phyloP scores from a whole-genome alignment of 2,888 invertebrate genomes.

The Abrostola triplasia region DNA sequence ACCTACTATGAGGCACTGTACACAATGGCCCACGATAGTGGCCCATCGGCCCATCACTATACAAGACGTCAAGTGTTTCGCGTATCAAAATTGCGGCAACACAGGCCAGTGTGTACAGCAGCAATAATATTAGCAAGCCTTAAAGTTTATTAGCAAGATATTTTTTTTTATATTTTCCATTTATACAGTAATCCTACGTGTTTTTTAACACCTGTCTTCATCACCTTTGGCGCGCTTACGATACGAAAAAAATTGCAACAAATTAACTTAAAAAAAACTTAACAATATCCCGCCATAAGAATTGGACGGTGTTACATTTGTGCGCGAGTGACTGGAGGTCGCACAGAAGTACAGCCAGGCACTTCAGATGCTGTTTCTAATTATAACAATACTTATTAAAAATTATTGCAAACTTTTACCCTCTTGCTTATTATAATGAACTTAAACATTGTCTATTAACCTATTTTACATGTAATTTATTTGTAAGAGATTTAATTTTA shows the following conservation, averaged over 20 bases:
- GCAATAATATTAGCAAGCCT: constrained; percentile 67
- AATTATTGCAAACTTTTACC: no score
- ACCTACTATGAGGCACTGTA: constrained; percentile 34
- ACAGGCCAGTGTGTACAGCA: constrained; percentile 33
- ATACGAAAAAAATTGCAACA: constrained; percentile 81
- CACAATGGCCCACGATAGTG: constrained; percentile 8
- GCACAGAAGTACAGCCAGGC: neutral
- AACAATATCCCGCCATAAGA: constrained; percentile 74
- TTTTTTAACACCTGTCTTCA: constrained; percentile 63
- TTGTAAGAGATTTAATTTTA: no score
- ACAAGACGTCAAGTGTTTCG: constrained; percentile 7
- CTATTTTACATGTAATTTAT: no score
- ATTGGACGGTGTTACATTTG: constrained; percentile 60
- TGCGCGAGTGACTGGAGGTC: constrained; percentile 18
- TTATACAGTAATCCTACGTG: constrained; percentile 78
- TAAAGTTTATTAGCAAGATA: constrained; percentile 69
- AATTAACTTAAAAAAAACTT: constrained; percentile 82
- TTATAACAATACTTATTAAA: no score
- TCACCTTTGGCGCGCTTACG: constrained; percentile 85
- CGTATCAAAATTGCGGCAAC: constrained; percentile 27
- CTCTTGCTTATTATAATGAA: no score
- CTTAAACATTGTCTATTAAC: no score
- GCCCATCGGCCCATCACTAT: no score
- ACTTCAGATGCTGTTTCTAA: neutral
- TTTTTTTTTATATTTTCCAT: constrained; percentile 82